phyloP scores from a whole-genome alignment of 2,113 vertebrate species.

The Hydrochoerus hydrochaeris region DNA sequence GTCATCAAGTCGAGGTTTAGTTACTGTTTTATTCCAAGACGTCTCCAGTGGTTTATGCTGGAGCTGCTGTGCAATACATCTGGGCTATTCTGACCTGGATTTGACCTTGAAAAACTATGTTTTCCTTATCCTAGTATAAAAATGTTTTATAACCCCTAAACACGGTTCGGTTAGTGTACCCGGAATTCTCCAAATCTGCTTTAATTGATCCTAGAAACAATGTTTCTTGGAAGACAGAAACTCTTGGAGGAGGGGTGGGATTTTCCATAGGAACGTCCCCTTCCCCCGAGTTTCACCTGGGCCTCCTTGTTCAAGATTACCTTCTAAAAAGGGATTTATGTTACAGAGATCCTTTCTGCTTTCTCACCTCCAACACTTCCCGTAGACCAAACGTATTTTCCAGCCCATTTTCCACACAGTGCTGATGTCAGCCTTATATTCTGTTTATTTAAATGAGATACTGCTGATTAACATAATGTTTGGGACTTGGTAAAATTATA shows the following conservation, averaged over 20 bases:
- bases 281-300: neutral
- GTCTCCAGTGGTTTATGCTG: neutral
- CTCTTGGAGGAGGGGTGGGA: neutral
- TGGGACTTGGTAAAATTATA: neutral
- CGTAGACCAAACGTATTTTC: neutral
- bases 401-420: neutral
- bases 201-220: neutral
- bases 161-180: neutral
- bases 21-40: neutral
- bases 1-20: neutral
- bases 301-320: neutral
- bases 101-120: constrained; percentile 66
- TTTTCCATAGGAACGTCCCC: neutral
- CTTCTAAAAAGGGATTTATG: neutral
- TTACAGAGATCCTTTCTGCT: neutral
- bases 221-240: neutral
- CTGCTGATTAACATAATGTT: neutral
- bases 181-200: neutral
- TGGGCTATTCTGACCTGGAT: neutral
- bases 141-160: neutral
- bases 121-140: neutral
- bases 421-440: neutral
- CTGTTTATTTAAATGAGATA: constrained; percentile 48
- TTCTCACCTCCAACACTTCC: neutral
- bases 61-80: neutral